Conservation (phyloP, 2,888 invertebrate genomes). For the Synanthedon andrenaeformis region DNA sequence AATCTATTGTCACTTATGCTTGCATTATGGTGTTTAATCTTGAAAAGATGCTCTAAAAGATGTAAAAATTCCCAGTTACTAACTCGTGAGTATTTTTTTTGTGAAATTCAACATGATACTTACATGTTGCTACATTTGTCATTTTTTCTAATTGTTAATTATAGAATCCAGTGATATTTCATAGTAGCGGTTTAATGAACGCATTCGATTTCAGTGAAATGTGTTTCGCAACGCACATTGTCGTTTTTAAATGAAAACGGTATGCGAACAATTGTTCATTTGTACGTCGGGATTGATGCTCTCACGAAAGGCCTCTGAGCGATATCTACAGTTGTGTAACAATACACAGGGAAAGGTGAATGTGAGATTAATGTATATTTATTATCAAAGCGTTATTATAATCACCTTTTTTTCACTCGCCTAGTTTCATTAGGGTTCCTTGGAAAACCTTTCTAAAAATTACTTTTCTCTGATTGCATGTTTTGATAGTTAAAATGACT, state of each 20-base stretch:
- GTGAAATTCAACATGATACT: too few species aligned
- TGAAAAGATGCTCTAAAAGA: too few species aligned
- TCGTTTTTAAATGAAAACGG: not conserved
- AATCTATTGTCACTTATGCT: too few species aligned
- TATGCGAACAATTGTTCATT: constrained; percentile 31
- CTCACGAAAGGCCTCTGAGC: constrained; percentile 29
- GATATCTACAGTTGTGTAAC: constrained; percentile 32
- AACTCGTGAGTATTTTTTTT: too few species aligned
- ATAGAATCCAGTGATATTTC: too few species aligned
- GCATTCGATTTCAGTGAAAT: constrained; percentile 26
- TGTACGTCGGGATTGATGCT: constrained; percentile 24
- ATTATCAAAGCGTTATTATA: constrained; percentile 20
- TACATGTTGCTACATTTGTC: too few species aligned
- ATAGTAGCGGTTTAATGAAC: constrained; percentile 26
- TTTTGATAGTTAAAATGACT: too few species aligned
- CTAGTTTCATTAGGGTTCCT: not conserved
- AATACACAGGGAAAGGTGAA: constrained; percentile 45
- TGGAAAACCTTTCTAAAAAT: not conserved
- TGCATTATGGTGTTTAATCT: too few species aligned
- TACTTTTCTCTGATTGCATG: not conserved
- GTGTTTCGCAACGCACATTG: constrained; percentile 22
- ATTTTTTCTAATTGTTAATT: too few species aligned
- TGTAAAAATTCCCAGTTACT: too few species aligned
- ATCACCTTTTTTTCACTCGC: constrained; percentile 1
- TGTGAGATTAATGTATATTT: constrained; percentile 25